Conservation (phyloP, 2,113 vertebrate genomes). For the Haliaeetus leucogaster region DNA sequence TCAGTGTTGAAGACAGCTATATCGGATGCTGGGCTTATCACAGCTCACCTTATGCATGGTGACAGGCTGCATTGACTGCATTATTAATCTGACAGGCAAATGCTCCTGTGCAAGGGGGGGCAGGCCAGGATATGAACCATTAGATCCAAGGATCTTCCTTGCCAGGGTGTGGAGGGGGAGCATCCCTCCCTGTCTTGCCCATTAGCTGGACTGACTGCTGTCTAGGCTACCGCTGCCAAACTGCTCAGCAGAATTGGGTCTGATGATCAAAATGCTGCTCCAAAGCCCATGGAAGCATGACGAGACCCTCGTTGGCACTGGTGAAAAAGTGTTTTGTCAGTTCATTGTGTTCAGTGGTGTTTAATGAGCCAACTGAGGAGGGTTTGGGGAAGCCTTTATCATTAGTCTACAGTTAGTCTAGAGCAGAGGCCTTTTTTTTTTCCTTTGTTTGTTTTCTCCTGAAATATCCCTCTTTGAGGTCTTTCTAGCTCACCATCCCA, state of each 20-base stretch:
- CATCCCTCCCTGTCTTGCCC: background rate
- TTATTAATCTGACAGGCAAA: background rate
- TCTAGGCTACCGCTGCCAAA: background rate
- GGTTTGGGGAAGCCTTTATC: background rate
- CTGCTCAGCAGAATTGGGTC: background rate
- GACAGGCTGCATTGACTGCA: background rate
- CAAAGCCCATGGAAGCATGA: background rate
- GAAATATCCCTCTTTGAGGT: background rate
- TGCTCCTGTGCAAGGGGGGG: background rate
- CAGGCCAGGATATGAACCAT: background rate
- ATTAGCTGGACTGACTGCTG: background rate
- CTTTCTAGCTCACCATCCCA: background rate
- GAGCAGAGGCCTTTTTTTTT: background rate
- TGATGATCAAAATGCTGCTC: background rate
- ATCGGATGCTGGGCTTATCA: background rate
- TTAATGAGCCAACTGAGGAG: background rate
- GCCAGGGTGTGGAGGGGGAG: background rate
- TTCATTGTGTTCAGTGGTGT: background rate
- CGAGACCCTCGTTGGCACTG: fast-evolving
- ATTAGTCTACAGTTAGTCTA: background rate
- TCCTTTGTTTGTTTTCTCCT: background rate
- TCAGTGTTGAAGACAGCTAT: background rate
- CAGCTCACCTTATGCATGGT: background rate
- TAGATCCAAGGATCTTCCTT: background rate
- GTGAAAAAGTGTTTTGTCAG: background rate